Conservation (phyloP, 1,140 invertebrate genomes). For the Drosophila sproati region DNA sequence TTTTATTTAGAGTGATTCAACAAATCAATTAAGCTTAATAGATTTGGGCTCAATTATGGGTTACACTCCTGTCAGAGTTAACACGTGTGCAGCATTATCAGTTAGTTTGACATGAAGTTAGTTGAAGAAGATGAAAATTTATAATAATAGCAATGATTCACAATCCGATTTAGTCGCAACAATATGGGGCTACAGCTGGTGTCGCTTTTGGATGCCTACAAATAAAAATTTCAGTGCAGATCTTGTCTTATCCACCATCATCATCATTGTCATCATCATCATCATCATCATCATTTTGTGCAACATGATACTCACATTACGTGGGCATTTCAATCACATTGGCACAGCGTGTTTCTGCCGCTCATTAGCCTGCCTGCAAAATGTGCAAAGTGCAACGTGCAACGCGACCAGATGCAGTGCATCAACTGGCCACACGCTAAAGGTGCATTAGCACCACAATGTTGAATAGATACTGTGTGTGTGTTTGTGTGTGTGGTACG, state of each 20-base stretch:
- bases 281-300: neutral
- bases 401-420: conserved; percentile 37
- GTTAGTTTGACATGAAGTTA: too few relatives aligned
- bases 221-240: neutral
- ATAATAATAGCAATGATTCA: too few relatives aligned
- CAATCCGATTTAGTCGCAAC: too few relatives aligned
- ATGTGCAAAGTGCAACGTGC: conserved; percentile 34
- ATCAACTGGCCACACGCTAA: conserved; percentile 72
- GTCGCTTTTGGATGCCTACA: too few relatives aligned
- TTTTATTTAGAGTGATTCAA: too few relatives aligned
- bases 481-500: neutral
- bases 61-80: too few relatives aligned
- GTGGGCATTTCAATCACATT: conserved; percentile 2
- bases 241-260: neutral
- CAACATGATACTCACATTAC: conserved; percentile 36
- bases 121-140: too few relatives aligned
- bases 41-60: too few relatives aligned
- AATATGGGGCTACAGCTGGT: too few relatives aligned
- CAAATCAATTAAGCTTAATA: too few relatives aligned
- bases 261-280: neutral
- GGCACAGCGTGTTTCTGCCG: conserved; percentile 9
- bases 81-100: too few relatives aligned
- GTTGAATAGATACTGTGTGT: neutral
- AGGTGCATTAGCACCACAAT: conserved; percentile 58
- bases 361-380: conserved; percentile 25